Base-by-base conservation (phyloP, 2,113 vertebrate genomes). In the Periophthalmodon schlosseri region DNA sequence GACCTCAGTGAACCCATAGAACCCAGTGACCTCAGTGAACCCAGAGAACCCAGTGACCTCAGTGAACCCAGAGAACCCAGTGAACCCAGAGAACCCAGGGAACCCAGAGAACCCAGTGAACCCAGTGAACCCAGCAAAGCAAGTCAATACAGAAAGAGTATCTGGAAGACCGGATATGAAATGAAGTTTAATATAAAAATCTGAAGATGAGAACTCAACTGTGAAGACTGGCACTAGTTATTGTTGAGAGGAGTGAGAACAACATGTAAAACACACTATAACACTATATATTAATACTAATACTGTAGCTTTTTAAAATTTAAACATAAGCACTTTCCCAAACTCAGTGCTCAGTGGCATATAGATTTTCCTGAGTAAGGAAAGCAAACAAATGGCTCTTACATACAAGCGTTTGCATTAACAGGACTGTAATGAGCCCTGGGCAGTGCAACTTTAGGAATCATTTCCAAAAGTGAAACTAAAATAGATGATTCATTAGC, bases 401-500 rank as follows among this genome's bases (percentile, higher is more conserved):
- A 39, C 52, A 28, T 46, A 47, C 64, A 23, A 47, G 18, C 2
- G 74, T 65, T 61, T 10, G 46, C 73, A 60, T 61, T 16, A 23
- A 67, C 67, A 1, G 67, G 39, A 70, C 56, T 60, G 67, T 57
- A 68, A 61, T 69, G 44, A 73, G 16, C 28, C 33, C 13, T 4
- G 24, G 52, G 46, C 69, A 72, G 28, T 34, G 4, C 6, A 47
- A 12, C 6, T 73, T 76, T 61, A 69, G 61, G 21, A 23, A 61
- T 14, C 65, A 50, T 20, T 36, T 34, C 68, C 76, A 69, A 75
- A 78, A 74, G 13, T 16, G 50, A 70, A 12, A 34, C 18, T n/a
- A 72, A 76, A 80, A 73, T 65, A 39, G 49, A 65, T 73, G 79
- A 89, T 82, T 72, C 54, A 82, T 85, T 77, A 44, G 78, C 39